Conservation (phyloP, 2,888 invertebrate species). For the Patella depressa region DNA sequence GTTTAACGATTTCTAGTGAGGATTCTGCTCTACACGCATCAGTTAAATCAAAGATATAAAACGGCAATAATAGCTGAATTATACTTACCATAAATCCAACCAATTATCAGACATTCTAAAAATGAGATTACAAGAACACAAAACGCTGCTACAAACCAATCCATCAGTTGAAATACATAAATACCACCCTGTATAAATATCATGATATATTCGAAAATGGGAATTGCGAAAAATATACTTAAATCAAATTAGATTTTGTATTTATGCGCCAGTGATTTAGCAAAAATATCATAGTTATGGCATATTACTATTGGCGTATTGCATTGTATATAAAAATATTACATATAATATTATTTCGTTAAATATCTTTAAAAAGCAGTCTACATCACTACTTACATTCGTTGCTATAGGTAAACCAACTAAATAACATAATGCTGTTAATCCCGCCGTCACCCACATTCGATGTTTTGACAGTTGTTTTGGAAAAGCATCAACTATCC, state of each 20-base stretch:
- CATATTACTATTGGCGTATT: too few relatives aligned
- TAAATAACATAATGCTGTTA: slow-evolving; percentile 75
- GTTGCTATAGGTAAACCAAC: slow-evolving; percentile 37
- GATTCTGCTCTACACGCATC: too few relatives aligned
- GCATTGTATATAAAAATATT: too few relatives aligned
- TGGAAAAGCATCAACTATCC: slow-evolving; percentile 81
- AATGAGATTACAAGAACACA: slow-evolving; percentile 69
- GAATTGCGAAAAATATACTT: too few relatives aligned
- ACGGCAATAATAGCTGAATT: neutral
- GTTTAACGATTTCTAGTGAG: too few relatives aligned
- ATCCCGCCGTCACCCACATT: slow-evolving; percentile 75
- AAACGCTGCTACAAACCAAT: slow-evolving; percentile 70
- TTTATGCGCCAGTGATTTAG: too few relatives aligned
- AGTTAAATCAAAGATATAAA: neutral
- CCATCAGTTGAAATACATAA: slow-evolving; percentile 70
- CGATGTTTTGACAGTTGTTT: slow-evolving; percentile 73
- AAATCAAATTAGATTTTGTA: too few relatives aligned
- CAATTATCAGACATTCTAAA: slow-evolving; percentile 67
- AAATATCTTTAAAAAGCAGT: neutral
- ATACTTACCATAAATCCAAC: slow-evolving; percentile 70
- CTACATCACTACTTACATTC: slow-evolving; percentile 29
- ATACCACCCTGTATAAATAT: slow-evolving; percentile 71
- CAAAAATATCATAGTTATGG: too few relatives aligned
- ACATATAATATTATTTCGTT: too few relatives aligned
- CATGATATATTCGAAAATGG: too few relatives aligned